Evolutionary conservation across 2,797 vertebrate species (phyloP).

Genomic region (Dipus sagitta): DNA sequence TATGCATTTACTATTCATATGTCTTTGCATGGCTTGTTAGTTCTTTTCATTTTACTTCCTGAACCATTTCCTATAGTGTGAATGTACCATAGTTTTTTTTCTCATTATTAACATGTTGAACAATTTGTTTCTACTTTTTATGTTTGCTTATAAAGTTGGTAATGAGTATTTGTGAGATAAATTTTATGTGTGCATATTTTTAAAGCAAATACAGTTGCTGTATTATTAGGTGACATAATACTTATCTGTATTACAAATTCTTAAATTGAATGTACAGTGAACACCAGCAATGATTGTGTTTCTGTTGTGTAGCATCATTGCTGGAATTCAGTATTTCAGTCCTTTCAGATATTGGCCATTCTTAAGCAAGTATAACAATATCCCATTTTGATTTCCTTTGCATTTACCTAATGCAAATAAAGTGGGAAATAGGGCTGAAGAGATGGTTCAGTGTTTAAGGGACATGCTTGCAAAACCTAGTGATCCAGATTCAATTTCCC

Average conservation of each 20-base stretch:
- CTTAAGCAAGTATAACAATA: not conserved
- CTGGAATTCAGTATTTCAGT: not conserved
- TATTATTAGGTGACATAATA: not conserved
- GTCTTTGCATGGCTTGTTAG: not conserved
- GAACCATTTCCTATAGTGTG: not conserved
- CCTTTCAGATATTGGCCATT: not conserved
- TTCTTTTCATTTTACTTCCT: not conserved
- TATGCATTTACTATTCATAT: not conserved
- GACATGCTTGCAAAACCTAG: too few relatives aligned
- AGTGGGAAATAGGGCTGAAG: not conserved
- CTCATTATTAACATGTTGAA: not conserved
- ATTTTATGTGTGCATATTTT: not conserved
- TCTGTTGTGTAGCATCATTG: constrained; percentile 6
- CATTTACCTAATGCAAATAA: constrained; percentile 37
- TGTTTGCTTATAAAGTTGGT: not conserved
- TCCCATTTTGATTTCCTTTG: constrained; percentile 42
- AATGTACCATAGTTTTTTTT: not conserved
- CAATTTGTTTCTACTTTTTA: not conserved
- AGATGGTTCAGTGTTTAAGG: too few relatives aligned
- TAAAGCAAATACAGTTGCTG: not conserved
- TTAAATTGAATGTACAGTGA: not conserved
- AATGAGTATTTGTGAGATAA: not conserved
- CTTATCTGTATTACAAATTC: not conserved
- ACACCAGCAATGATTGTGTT: not conserved
- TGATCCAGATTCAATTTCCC: too few relatives aligned